Evolutionary conservation across 2,888 invertebrate species (phyloP), one percentile per base, ranked within the genome.

Genomic region (Apodemia zela): DNA sequence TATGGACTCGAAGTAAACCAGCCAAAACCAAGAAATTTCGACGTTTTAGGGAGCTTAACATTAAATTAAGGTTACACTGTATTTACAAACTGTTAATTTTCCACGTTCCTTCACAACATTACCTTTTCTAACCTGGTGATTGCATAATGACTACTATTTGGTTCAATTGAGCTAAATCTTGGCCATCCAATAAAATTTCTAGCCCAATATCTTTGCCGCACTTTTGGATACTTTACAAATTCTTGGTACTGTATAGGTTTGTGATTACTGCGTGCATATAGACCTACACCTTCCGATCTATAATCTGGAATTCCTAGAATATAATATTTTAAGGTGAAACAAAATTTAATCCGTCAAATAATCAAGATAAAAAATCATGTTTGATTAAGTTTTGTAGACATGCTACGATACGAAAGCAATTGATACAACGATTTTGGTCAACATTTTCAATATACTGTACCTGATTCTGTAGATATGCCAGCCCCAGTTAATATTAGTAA

Each of bases 391-490:
- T 15, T 42, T n/a, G 1, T 1, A 2, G 5, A 15, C 15, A 42
- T n/a, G 2, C 15, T 15, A 6, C 42, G 17, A 2, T 47, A 17
- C 7, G 0, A 17, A 45, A 45, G 45, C 45, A 45, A 17, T 47
- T 47, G 8, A 47, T 47, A 4, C 17, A 47, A 3, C 0, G 2
- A n/a, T n/a, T 47, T 47, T 47, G n/a, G 17, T 0, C 8, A 17
- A 8, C 47, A 17, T 47, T 17, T 17, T 17, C 7, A 8, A 2
- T 47, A 38, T 15, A 38, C 2, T 38, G 29, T 29, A 38, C 95
- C 95, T 78, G 98, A 98, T 93, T 99, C 99, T 1, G 99, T 99
- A 0, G 99, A 99, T 74, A 99, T 95, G 38, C 99, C 99, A 70
- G 99, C 99, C 15, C 99, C 99, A 62, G 98, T 98, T 58, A 98